Base-by-base conservation (phyloP, 2,888 invertebrate genomes). In the Lomographa bimaculata region DNA sequence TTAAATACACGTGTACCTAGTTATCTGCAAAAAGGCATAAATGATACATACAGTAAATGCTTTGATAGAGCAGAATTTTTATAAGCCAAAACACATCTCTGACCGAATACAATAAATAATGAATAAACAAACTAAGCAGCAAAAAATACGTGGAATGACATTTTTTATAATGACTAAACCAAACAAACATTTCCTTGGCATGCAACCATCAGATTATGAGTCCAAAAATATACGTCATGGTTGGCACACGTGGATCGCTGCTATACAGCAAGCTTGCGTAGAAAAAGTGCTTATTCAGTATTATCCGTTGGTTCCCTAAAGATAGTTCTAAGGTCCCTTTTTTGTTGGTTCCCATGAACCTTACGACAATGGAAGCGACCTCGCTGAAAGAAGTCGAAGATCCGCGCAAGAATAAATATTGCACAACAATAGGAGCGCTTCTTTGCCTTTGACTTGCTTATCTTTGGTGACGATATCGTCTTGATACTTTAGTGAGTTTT, bases 381-480 rank as follows among this genome's bases (percentile, higher is more conserved):
- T 84, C 76, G 69, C 79, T 77, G 79, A 82, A 84, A 83, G 84
- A 78, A 73, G 66, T 46, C 50, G 60, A 66, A 78, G 81, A 87
- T 83, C 84, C 76, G 79, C 78, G 79, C 85, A 84, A 85, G 87
- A 86, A 89, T 87, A 89, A 87, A 87, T 87, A 89, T 85, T 79
- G 65, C 62, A 61, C 68, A 76, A 87, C 89, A 87, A 89, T 87
- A 71, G 87, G 79, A 79, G 79, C 69, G 81, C 79, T 82, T 81
- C 87, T 84, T 84, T 87, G 86, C 85, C 87, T 86, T 85, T 72
- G 66, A 64, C 60, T 74, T 68, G 64, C 34, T 29, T 34, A 42
- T 64, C 38, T 57, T 58, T 35, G 18, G 6, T 56, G 30, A 6
- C 3, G 1, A 42, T 1, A 4, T 1, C 2, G 39, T 69, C 45